Evolutionary conservation across 1,140 invertebrate species (phyloP).

Genomic region (Dreissena rostriformis): DNA sequence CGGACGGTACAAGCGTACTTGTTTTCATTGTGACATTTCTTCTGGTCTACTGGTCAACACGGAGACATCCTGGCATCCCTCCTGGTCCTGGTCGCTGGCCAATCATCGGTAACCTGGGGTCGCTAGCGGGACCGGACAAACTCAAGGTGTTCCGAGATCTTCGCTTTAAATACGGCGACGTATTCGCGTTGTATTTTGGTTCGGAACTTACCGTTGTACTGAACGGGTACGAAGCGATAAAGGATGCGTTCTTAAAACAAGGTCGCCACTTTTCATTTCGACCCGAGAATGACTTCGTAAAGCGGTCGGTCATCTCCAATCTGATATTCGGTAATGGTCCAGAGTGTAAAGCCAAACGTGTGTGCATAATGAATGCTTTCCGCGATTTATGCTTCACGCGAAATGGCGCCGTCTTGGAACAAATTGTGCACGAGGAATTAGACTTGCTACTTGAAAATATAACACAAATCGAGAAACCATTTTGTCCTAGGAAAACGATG

Average conservation of each 20-base stretch:
- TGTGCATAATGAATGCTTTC: not conserved
- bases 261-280: slow-evolving; percentile 40
- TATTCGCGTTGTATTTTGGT: slow-evolving; percentile 35
- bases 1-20: not conserved
- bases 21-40: slow-evolving; percentile 39
- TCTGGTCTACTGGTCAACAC: slow-evolving; percentile 17
- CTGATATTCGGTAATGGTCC: slow-evolving; percentile 5
- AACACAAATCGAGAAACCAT: slow-evolving; percentile 9
- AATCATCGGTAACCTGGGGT: slow-evolving; percentile 38
- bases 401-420: not conserved
- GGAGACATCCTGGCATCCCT: slow-evolving; percentile 10
- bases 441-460: slow-evolving; percentile 32
- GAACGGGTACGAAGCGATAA: slow-evolving; percentile 32
- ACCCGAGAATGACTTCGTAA: slow-evolving; percentile 16
- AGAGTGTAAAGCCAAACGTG: not conserved
- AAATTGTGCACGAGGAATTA: not conserved
- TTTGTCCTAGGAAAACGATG: slow-evolving; percentile 50
- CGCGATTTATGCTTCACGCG: not conserved
- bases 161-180: slow-evolving; percentile 43
- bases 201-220: slow-evolving; percentile 20
- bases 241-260: slow-evolving; percentile 54
- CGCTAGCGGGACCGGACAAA: not conserved
- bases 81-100: slow-evolving; percentile 37
- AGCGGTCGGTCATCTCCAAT: not conserved
- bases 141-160: slow-evolving; percentile 4